Evolutionary conservation across 2,797 vertebrate genomes (phyloP).

Genomic region (Hypotaenidia okinawae): DNA sequence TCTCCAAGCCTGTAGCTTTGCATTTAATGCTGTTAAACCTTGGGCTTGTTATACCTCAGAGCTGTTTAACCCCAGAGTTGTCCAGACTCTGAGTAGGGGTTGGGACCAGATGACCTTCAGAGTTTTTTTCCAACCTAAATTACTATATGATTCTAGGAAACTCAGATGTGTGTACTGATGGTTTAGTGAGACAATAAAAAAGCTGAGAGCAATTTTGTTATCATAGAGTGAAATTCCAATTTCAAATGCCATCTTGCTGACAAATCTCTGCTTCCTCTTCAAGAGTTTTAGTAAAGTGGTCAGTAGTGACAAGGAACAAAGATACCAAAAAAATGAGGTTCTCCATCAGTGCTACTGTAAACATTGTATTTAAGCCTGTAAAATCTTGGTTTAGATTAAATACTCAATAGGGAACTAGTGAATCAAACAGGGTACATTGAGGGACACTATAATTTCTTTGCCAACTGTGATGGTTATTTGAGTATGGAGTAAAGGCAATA

Average conservation of each 20-base stretch:
- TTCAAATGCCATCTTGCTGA: not conserved
- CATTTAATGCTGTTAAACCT: too few species aligned
- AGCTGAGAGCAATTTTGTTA: not conserved
- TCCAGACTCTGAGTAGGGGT: not conserved
- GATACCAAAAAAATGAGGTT: not conserved
- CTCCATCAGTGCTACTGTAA: not conserved
- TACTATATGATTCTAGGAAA: not conserved
- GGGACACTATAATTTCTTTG: not conserved
- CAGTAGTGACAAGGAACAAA: not conserved
- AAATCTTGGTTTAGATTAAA: not conserved
- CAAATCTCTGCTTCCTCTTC: not conserved
- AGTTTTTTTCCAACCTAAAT: not conserved
- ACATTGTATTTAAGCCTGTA: not conserved
- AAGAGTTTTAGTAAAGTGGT: not conserved
- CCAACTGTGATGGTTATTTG: not conserved
- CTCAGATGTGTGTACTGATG: not conserved
- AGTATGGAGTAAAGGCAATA: not conserved
- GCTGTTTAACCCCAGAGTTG: not conserved
- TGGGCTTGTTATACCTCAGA: too few species aligned
- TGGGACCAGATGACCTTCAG: not conserved
- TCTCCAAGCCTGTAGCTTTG: too few species aligned
- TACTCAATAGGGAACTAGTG: not conserved
- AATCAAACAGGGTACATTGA: not conserved
- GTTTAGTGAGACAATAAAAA: not conserved
- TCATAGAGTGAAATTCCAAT: accelerated